Percentiles rank a stretch among this genome's conserved stretches.
Evolutionary conservation across 2,113 vertebrate genomes (phyloP).

Genomic region (Neofelis nebulosa): DNA sequence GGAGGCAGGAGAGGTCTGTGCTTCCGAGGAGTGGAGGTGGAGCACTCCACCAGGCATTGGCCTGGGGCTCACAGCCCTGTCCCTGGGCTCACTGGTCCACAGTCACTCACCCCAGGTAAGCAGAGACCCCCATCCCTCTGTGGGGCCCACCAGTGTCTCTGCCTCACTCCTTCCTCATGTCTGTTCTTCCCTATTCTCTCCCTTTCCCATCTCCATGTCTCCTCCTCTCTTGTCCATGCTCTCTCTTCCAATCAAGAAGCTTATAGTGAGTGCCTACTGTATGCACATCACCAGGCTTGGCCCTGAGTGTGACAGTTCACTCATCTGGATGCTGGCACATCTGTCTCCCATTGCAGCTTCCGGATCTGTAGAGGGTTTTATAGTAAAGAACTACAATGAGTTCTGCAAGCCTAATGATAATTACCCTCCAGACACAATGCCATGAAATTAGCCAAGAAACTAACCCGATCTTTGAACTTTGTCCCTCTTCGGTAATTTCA

Average conservation of each 20-base stretch:
- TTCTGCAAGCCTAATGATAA: background rate
- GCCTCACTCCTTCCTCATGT: background rate
- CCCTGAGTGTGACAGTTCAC: background rate
- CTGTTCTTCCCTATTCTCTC: background rate
- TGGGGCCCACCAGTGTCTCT: background rate
- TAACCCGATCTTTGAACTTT: background rate
- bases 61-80: background rate
- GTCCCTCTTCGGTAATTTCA: background rate
- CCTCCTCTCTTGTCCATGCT: background rate
- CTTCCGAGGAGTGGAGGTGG: background rate
- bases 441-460: background rate
- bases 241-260: background rate
- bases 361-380: background rate
- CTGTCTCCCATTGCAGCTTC: background rate
- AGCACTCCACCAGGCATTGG: too few species aligned
- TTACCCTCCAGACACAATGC: slow-evolving; percentile 5
- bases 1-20: background rate
- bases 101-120: background rate
- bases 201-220: background rate
- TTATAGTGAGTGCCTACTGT: background rate
- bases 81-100: background rate
- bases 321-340: background rate
- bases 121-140: background rate
- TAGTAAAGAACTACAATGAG: background rate
- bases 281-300: background rate